These are phyloP conservation scores for Antechinus flavipes DNA, from an alignment of 2,113 vertebrate genomes.

Conservation along the genomic window DNA sequence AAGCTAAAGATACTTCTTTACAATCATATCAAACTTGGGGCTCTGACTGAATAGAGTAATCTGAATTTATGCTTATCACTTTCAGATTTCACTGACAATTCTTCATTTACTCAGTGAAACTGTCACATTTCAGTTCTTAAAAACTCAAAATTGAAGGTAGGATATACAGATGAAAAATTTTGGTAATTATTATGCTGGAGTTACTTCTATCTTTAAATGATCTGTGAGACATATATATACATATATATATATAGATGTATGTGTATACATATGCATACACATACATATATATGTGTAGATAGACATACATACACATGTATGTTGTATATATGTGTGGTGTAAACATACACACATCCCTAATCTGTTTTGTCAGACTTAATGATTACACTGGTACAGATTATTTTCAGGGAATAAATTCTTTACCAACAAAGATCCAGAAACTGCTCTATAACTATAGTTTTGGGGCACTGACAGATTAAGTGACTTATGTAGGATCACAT, in stretches of 20 bases:
- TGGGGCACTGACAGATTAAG: background rate
- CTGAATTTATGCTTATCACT: conserved; percentile 28
- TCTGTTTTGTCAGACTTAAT: background rate
- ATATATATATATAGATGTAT: no score
- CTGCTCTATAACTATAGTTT: background rate
- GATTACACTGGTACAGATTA: background rate
- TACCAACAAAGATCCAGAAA: background rate
- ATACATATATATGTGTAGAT: no score
- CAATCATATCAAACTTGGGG: conserved; percentile 34
- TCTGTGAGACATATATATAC: no score
- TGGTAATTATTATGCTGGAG: background rate
- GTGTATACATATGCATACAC: no score
- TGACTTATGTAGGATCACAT: background rate
- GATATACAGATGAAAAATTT: background rate
- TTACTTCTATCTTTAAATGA: no score
- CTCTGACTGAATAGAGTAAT: conserved; percentile 10
- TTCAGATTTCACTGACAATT: conserved; percentile 21
- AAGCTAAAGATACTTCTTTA: conserved; percentile 54
- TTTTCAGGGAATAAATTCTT: background rate
- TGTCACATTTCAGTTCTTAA: background rate
- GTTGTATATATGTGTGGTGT: no score
- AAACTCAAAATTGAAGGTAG: conserved; percentile 21
- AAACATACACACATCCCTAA: no score
- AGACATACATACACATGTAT: no score
- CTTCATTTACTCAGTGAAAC: background rate